Base-by-base conservation (phyloP, 2,888 invertebrate genomes). In the Fragum fragum region DNA sequence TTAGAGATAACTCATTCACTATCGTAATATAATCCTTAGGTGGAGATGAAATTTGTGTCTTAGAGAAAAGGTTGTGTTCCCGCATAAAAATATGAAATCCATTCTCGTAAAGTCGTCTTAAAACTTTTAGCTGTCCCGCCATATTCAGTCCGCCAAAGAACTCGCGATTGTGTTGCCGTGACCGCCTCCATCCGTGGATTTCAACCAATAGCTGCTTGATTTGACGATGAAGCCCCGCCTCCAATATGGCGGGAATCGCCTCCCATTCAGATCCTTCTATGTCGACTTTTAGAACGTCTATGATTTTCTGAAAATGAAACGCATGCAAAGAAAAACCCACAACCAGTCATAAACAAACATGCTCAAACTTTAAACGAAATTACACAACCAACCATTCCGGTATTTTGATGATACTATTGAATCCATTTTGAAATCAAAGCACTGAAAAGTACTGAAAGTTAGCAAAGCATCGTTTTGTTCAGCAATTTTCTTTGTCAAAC, bases 131-230 rank as follows among this genome's bases (percentile, higher is more conserved):
- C 16, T 47, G 47, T n/a, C n/a, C 47, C 47, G 47, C 47, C 47
- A 47, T 47, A 14, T 47, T 14, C 18, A 47, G 14, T 47, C 47
- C 47, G 16, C 47, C 47, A 47, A 47, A 47, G n/a, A 47, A 47
- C 47, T 9, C 47, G 47, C 47, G 47, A 5, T 47, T 1, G 47
- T 47, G 47, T 18, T 18, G 14, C 3, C 3, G 5, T n/a, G 47
- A 47, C 47, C 47, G 47, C 47, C 47, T 47, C 47, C 47, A 47
- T 47, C 47, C 47, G 47, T 47, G 47, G 16, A 47, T 18, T 47
- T 47, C 47, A 14, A 47, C 47, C 47, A 47, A 47, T 47, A 47
- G 5, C 47, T 47, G 47, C 47, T 47, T 47, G 47, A 47, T n/a
- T 47, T 47, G 47, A 5, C n/a, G 16, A 47, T 47, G 18, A 18